Base-by-base conservation (phyloP, 2,797 vertebrate genomes). In the Malacoraja senta region DNA sequence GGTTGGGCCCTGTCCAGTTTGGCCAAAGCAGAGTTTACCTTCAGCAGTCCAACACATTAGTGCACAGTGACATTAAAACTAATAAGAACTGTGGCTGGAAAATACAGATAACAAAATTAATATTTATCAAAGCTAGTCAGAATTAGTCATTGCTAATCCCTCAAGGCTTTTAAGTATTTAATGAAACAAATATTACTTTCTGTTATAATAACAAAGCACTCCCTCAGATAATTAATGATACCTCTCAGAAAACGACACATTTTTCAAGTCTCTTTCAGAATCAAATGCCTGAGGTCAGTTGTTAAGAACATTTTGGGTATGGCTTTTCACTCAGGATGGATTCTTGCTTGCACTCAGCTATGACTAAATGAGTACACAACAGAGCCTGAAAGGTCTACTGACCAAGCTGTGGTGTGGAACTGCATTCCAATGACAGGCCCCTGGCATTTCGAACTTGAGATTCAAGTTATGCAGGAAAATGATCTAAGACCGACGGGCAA, bases 401-500 rank as follows among this genome's bases (percentile, higher is more conserved):
- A n/a, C 90, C 9, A 53, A 58, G 24, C 90, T 76, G 35, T 76
- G 90, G 53, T 71, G 68, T 92, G 90, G 38, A 76, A 92, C 38
- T 15, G 38, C 38, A 76, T 92, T 92, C 71, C 71, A 44, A 76
- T 58, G 44, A 32, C 84, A 68, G 63, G 17, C 17, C 84, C 65
- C 90, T 74, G 24, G 38, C 24, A 76, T 44, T 92, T 76, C 76
- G 90, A 92, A 92, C 68, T 53, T 92, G 90, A 92, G 38, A 92
- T 72, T 92, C 68, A 74, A 53, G 90, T 92, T 76, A 92, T 92
- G 74, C 71, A 74, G 71, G 90, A 76, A 92, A 92, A 74, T 38
- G 71, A 91, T 76, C 68, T 53, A 76, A 92, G 38, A 44, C 90
- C 72, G 38, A 76, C 38, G 53, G 71, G 29, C 38, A 92, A 58